Evolutionary conservation across 2,888 invertebrate genomes (phyloP).

Genomic region (Gerris lacustris): DNA sequence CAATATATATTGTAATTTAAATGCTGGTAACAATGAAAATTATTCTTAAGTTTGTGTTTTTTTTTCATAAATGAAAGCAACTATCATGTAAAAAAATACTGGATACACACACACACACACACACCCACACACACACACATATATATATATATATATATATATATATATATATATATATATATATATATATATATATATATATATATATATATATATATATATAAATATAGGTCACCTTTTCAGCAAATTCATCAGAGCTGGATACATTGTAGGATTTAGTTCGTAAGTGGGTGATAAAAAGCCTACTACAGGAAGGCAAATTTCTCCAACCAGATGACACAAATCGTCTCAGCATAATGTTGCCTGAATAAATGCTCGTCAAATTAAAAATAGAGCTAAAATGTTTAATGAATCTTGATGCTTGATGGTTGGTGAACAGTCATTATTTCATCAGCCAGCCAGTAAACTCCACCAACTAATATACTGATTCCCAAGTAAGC

Average conservation of each 20-base stretch:
- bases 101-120: no score
- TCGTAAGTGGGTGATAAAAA: neutral
- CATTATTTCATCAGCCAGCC: conserved; percentile 41
- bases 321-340: neutral
- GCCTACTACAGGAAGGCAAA: neutral
- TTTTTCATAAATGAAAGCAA: no score
- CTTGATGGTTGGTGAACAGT: conserved; percentile 38
- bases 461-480: conserved; percentile 39
- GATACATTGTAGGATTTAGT: conserved; percentile 43
- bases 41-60: no score
- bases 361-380: neutral
- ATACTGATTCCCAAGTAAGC: conserved; percentile 39
- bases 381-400: neutral
- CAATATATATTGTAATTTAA: no score
- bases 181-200: no score
- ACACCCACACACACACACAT: no score
- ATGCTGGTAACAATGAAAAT: no score
- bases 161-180: no score
- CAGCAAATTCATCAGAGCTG: conserved; percentile 63
- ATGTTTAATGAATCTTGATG: neutral
- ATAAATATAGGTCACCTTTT: conserved; percentile 45
- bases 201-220: no score
- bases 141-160: no score
- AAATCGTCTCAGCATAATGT: neutral
- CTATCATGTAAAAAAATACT: no score